Evolutionary conservation across 2,113 vertebrate genomes (phyloP).

Genomic region (Apodemus sylvaticus): DNA sequence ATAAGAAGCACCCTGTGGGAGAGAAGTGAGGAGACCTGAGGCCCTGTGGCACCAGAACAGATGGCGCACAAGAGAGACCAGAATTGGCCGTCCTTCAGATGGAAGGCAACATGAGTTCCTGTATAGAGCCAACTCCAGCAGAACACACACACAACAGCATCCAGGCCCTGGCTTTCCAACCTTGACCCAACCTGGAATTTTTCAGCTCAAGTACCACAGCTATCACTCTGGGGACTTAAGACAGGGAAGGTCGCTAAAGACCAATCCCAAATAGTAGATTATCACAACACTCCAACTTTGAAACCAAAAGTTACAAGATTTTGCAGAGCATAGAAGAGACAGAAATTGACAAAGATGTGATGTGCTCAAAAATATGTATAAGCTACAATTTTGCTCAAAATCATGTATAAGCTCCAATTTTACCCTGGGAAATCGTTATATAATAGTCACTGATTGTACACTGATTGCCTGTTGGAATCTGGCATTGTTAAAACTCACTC

Average conservation of each 20-base stretch:
- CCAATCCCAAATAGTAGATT: background rate
- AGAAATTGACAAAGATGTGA: background rate
- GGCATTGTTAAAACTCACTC: background rate
- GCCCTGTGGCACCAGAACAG: background rate
- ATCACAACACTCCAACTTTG: background rate
- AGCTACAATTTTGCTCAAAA: background rate
- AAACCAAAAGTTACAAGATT: background rate
- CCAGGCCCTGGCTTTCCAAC: background rate
- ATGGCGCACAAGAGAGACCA: background rate
- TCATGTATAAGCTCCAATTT: background rate
- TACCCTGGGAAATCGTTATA: background rate
- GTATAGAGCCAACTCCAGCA: too few relatives aligned
- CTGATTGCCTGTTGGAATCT: too few relatives aligned
- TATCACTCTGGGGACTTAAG: background rate
- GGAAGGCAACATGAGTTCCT: background rate
- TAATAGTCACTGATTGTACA: background rate
- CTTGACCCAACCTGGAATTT: background rate
- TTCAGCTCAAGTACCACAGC: background rate
- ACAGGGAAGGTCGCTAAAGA: background rate
- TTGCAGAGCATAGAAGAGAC: background rate
- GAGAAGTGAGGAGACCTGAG: background rate
- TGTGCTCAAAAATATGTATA: background rate
- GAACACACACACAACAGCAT: fast-evolving
- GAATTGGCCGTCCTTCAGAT: background rate
- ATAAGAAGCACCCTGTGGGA: background rate